Evolutionary conservation across 1,140 invertebrate genomes (phyloP).

Genomic region (Meloidogyne chitwoodi): DNA sequence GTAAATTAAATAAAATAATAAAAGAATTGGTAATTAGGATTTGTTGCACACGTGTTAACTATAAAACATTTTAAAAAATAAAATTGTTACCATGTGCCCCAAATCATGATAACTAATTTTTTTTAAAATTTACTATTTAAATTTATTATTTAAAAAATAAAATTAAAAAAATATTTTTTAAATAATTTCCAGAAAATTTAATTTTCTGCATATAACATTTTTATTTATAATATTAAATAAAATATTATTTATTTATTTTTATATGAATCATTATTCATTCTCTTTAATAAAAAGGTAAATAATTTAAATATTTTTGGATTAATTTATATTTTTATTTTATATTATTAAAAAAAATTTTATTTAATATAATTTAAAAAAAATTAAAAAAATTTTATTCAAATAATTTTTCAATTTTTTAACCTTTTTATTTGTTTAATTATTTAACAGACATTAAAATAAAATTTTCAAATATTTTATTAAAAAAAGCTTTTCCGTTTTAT

Average conservation of each 20-base stretch:
- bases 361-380: background rate
- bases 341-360: background rate
- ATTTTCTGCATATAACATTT: background rate
- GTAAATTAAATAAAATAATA: background rate
- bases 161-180: background rate
- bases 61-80: background rate
- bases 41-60: background rate
- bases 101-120: background rate
- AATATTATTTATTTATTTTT: background rate
- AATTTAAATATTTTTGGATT: background rate
- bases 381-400: background rate
- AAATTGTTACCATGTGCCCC: background rate
- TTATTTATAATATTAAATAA: background rate
- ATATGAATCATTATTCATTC: background rate
- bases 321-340: background rate
- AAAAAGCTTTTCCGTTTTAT: no score
- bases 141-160: background rate
- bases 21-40: background rate
- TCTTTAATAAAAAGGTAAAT: background rate
- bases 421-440: no score
- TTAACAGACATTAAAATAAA: no score
- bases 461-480: no score
- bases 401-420: no score
- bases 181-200: background rate
- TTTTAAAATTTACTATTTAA: no score